These are phyloP conservation scores for Bedellia somnulentella DNA, from an alignment of 2,888 invertebrate genomes.

Conservation along the genomic window DNA sequence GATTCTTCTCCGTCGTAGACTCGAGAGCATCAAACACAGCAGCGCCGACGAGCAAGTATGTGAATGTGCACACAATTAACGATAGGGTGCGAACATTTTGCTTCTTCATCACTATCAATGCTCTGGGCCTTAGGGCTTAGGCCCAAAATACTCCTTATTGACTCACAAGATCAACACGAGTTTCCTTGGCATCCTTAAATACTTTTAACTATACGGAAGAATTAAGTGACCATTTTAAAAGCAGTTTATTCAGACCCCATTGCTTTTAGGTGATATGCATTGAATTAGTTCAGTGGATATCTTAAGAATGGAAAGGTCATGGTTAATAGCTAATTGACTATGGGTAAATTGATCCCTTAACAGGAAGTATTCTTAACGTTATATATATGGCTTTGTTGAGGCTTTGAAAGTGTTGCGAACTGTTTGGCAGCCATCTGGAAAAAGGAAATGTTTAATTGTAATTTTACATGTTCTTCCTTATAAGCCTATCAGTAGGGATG, in stretches of 20 bases:
- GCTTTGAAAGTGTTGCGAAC: no score
- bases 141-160: slow-evolving; percentile 10
- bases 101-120: slow-evolving; percentile 88
- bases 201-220: no score
- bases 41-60: slow-evolving; percentile 97
- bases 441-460: no score
- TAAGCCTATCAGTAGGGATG: no score
- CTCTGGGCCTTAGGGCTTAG: slow-evolving; percentile 34
- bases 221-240: no score
- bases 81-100: slow-evolving; percentile 99
- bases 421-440: no score
- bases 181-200: neutral
- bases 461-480: no score
- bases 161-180: neutral
- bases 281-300: no score
- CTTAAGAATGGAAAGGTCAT: no score
- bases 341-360: slow-evolving; percentile 44
- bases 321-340: no score
- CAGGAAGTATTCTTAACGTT: slow-evolving; percentile 24
- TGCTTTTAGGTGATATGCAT: no score
- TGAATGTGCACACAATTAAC: slow-evolving; percentile 99
- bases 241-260: no score
- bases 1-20: slow-evolving; percentile 91
- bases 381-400: slow-evolving; percentile 13
- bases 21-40: slow-evolving; percentile 98